Base-by-base conservation (phyloP, 2,888 invertebrate genomes). In the Apodemia zela region DNA sequence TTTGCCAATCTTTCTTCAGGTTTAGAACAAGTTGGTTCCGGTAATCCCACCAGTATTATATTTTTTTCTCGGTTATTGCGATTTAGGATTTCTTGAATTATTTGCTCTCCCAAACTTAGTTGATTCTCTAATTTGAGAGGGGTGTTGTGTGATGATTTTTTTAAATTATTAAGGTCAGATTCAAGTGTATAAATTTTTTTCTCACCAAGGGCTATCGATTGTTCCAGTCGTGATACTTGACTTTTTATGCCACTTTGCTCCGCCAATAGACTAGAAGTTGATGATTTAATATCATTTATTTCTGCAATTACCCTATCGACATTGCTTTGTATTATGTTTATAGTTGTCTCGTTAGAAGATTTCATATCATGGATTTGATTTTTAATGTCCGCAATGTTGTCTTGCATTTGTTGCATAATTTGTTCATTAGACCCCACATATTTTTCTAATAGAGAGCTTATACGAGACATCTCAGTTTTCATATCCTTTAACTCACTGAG, bases 381-480 rank as follows among this genome's bases (percentile, higher is more conserved):
- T 62, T 68, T 67, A 13, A 71, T 51, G 0, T 69, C 67, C 3
- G 65, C 8, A 33, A 69, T 69, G 57, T 62, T 65, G 2, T 67
- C 63, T 42, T 65, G 64, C 64, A 69, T 66, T 29, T 65, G 59
- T 45, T 67, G 59, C 29, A 63, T 45, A 11, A 66, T 67, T 8
- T 67, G 64, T 35, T 67, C 62, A 51, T 68, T 69, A 8, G 63
- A 65, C 2, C 18, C 61, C 6, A 62, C 60, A 38, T 67, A 67
- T 58, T 65, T 63, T 62, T 65, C 65, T 58, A 67, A 25, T 38
- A 63, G 15, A 11, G 49, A 57, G n/a, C 61, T 62, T 17, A 67
- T 67, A 2, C 63, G 63, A 17, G 61, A 38, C n/a, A 65, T 61
- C 17, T 61, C 45, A 65, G 62, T 15, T 63, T 59, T 61, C 45